These are phyloP conservation scores for Podarcis cretensis DNA, from an alignment of 2,113 vertebrate genomes.

Conservation along the genomic window DNA sequence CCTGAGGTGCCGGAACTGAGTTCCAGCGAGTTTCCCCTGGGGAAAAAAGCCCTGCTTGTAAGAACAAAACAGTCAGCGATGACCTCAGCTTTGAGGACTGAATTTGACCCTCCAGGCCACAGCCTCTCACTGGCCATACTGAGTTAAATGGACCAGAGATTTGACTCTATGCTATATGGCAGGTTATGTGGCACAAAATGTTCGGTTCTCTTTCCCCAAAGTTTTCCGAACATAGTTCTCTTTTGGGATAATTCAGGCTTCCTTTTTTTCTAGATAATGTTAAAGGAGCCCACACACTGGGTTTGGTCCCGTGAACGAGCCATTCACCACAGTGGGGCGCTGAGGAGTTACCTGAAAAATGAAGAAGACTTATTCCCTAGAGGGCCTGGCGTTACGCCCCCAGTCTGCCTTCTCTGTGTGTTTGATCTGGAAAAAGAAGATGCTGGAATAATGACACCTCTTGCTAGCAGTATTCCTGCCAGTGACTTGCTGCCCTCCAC, in stretches of 20 bases:
- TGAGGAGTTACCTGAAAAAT: constrained; percentile 34
- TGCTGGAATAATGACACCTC: neutral
- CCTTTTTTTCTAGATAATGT: constrained; percentile 60
- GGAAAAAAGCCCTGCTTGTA: no score
- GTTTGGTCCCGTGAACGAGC: constrained; percentile 63
- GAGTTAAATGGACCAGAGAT: no score
- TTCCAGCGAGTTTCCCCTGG: no score
- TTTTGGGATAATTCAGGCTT: neutral
- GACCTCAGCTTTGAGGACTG: no score
- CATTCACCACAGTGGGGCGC: constrained; percentile 60
- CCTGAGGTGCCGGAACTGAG: no score
- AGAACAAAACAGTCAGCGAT: no score
- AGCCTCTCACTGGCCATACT: no score
- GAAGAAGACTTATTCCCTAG: constrained; percentile 18
- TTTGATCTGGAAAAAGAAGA: neutral
- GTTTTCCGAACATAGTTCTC: neutral
- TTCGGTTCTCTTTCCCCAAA: neutral
- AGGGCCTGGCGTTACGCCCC: constrained; percentile 29
- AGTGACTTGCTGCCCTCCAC: neutral
- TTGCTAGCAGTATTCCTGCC: neutral
- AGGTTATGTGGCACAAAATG: no score
- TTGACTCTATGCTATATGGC: no score
- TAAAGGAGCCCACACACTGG: constrained; percentile 62
- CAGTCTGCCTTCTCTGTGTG: constrained; percentile 51
- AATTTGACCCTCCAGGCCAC: no score